Evolutionary conservation across 2,797 vertebrate genomes (phyloP), one percentile per base, ranked within the genome.

Genomic region (Danio kyathit): DNA sequence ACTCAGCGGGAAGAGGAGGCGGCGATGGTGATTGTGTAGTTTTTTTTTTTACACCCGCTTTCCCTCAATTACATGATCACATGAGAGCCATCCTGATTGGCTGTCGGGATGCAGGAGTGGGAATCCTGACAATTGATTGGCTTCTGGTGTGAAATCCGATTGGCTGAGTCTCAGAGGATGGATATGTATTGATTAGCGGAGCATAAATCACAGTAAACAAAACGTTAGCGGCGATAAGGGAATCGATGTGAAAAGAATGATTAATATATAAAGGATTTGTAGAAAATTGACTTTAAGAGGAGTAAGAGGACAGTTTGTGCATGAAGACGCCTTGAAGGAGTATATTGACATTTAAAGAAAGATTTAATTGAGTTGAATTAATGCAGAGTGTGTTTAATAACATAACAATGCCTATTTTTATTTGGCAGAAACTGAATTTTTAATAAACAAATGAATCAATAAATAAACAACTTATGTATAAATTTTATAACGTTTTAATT

Each of bases 1-100:
- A 74, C 84, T 76, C 84, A 79, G 75, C 65, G 8, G 73, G 72
- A 52, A 48, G 29, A 29, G 29, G 29, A 29, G 85, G 82, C 82
- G 71, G 69, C 48, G 44, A 29, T 60, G 59, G 79, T 86, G 82
- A 87, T 86, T 85, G 83, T 76, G 61, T 74, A 74, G 84, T 81
- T 64, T 3, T 29, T 29, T 29, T n/a, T 12, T 71, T 75, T 75
- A 80, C 57, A 59, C 71, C 49, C 61, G 73, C 61, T 76, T 66
- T 43, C 44, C 63, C 82, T 67, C 63, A 76, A 64, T 57, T 78
- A 29, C 52, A 70, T 56, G 29, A 70, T 80, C 72, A 82, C 76
- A 76, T 64, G 43, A 52, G 64, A 54, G 70, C 59, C 46, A 61
- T 16, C 14, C 29, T 76, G 64, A 84, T 84, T 84, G 83, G 85